These are phyloP conservation scores for Hipposideros armiger DNA, from an alignment of 2,113 vertebrate genomes.

Conservation along the genomic window DNA sequence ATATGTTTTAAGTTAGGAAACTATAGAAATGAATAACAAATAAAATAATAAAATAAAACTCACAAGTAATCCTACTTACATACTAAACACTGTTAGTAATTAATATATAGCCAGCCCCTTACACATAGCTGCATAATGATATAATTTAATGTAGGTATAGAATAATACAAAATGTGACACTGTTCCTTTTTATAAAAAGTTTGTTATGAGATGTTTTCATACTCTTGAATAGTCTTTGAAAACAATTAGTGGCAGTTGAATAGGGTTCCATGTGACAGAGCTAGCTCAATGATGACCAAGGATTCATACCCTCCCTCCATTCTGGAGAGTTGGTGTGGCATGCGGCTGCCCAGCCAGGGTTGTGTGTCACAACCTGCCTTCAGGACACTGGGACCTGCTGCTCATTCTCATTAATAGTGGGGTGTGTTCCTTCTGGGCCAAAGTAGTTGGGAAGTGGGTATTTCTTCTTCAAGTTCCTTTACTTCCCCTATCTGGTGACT, in stretches of 20 bases:
- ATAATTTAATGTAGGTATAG: not conserved
- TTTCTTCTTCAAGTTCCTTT: not conserved
- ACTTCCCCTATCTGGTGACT: not conserved
- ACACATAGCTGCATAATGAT: not conserved
- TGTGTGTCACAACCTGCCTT: not conserved
- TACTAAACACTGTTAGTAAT: not conserved
- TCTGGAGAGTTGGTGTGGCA: not conserved
- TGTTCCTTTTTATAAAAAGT: not conserved
- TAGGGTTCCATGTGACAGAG: not conserved
- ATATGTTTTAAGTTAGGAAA: not conserved
- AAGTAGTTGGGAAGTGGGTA: not conserved
- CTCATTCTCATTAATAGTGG: not conserved
- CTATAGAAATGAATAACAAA: not conserved
- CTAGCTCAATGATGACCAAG: not conserved
- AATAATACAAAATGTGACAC: not conserved
- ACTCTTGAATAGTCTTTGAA: not conserved
- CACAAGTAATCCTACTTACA: not conserved
- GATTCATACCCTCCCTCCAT: not conserved
- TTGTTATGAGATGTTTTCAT: not conserved
- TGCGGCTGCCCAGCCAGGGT: not conserved
- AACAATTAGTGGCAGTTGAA: not conserved
- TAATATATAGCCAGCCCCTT: not conserved
- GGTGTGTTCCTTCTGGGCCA: not conserved
- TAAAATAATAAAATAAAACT: constrained; percentile 25
- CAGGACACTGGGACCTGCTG: not conserved